Conservation (phyloP, 2,888 invertebrate species). For the Mongoloraphidia duomilia region DNA sequence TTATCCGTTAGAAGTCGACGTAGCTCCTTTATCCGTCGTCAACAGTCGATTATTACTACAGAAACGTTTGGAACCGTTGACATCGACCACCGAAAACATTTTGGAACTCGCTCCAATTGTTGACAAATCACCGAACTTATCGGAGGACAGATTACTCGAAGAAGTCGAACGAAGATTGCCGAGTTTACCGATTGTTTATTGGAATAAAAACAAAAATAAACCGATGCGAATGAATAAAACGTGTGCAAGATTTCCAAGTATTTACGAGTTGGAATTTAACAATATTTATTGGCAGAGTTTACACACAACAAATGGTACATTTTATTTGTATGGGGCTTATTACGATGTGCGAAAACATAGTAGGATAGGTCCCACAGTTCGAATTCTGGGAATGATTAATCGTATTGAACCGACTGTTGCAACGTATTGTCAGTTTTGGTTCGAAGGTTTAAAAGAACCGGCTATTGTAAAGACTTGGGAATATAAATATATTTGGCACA, state of each 20-base stretch:
- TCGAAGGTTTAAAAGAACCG: conserved; percentile 68
- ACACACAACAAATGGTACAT: conserved; percentile 70
- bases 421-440: conserved; percentile 83
- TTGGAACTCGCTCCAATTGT: conserved; percentile 40
- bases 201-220: conserved; percentile 70
- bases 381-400: conserved; percentile 66
- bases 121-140: conserved; percentile 42
- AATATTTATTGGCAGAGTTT: conserved; percentile 88
- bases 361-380: conserved; percentile 65
- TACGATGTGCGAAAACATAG: conserved; percentile 68
- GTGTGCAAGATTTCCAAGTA: conserved; percentile 74
- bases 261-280: conserved; percentile 84
- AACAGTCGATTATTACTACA: conserved; percentile 37
- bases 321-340: conserved; percentile 82
- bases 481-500: conserved; percentile 89
- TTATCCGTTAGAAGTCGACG: conserved; percentile 26
- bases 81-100: conserved; percentile 28
- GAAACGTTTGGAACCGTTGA: conserved; percentile 29
- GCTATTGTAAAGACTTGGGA: conserved; percentile 69
- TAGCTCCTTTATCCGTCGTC: conserved; percentile 18
- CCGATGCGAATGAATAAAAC: conserved; percentile 51
- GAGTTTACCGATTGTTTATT: conserved; percentile 72
- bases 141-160: conserved; percentile 60
- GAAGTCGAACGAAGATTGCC: conserved; percentile 70
- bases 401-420: conserved; percentile 69